Evolutionary conservation across 1,140 invertebrate species (phyloP).

Genomic region (Pseudomyrmex gracilis): DNA sequence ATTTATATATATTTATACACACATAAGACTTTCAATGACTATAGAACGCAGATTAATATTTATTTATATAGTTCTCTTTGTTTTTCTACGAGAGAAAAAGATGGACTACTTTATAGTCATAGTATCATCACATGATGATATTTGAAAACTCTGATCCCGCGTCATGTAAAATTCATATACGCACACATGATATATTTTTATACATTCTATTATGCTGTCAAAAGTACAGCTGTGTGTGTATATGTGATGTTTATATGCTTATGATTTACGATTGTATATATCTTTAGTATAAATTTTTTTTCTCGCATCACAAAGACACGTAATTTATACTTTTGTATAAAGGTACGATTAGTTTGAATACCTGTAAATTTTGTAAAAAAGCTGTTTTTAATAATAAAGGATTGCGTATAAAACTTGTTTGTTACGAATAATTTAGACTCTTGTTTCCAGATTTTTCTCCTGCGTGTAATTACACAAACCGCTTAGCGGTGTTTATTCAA

Average conservation of each 20-base stretch:
- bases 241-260: conserved; percentile 11
- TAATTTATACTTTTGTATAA: too few relatives aligned
- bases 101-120: too few relatives aligned
- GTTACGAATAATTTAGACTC: neutral
- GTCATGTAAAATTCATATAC: conserved; percentile 8
- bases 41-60: conserved; percentile 45
- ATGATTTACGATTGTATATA: conserved; percentile 28
- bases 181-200: too few relatives aligned
- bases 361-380: conserved; percentile 11
- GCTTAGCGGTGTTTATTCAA: too few relatives aligned
- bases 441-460: too few relatives aligned
- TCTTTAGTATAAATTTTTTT: neutral
- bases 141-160: neutral
- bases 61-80: conserved; percentile 24
- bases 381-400: conserved; percentile 19
- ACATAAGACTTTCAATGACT: neutral
- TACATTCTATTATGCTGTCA: too few relatives aligned
- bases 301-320: too few relatives aligned
- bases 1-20: conserved; percentile 11
- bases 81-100: too few relatives aligned
- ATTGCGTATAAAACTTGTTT: neutral
- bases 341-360: too few relatives aligned
- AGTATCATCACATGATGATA: too few relatives aligned
- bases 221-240: neutral
- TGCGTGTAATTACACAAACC: too few relatives aligned